Percentiles rank a stretch among this genome's conserved stretches.
Conservation (phyloP, 2,888 invertebrate species). For the Scaptomyza flava region DNA sequence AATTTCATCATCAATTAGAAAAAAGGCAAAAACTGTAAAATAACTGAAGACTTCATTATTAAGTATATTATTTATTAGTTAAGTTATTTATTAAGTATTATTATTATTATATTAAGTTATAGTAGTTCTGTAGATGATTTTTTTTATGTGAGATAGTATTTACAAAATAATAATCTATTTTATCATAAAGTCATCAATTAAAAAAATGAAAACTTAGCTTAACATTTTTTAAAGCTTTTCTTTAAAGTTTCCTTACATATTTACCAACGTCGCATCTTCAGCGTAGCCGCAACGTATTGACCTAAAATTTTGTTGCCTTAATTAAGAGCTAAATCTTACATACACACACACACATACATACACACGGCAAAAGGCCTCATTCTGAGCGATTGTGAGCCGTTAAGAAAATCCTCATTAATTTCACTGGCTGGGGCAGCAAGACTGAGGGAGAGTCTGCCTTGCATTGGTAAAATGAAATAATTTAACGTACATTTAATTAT, state of each 20-base stretch:
- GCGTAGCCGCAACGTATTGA: constrained; percentile 41
- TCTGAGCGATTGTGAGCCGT: constrained; percentile 17
- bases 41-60: no score
- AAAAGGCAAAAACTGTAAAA: neutral
- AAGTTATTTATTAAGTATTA: no score
- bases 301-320: constrained; percentile 56
- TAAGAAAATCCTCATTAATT: constrained; percentile 60
- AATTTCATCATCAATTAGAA: constrained; percentile 25
- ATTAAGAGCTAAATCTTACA: constrained; percentile 51
- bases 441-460: constrained; percentile 2
- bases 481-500: constrained; percentile 71
- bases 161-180: no score
- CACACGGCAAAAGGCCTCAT: constrained; percentile 40
- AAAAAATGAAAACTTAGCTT: no score
- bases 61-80: no score
- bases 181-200: no score
- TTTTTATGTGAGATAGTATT: no score
- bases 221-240: neutral
- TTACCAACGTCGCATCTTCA: constrained; percentile 3
- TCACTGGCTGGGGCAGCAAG: constrained; percentile 27
- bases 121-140: no score
- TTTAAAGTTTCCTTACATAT: constrained; percentile 1
- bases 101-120: no score
- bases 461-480: constrained; percentile 46
- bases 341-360: constrained; percentile 7